Evolutionary conservation across 2,888 invertebrate genomes (phyloP), one percentile per base, ranked within the genome.

Genomic region (Prenolepis imparis): DNA sequence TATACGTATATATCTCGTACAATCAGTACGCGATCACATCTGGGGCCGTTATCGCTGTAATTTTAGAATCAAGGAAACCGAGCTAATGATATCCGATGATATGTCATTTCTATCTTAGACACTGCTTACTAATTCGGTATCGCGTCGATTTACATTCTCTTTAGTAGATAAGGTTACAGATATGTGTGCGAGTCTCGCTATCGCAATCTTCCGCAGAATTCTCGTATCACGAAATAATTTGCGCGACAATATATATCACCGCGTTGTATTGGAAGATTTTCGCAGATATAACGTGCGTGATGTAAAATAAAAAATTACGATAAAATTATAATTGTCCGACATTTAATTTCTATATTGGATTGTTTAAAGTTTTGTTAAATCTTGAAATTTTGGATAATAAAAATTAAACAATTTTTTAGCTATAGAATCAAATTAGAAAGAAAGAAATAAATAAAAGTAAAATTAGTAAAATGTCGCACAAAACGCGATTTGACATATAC

Each of bases 41-140:
- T 48, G 32, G n/a, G 61, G 61, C 67, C 28, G 74, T 80, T 80
- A 84, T 82, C 63, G 41, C 28, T 12, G 66, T 80, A 82, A 82
- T 83, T 77, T 66, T 67, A 80, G 74, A 80, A 82, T 75, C 66
- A 57, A 72, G 72, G 73, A 86, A 82, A 84, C 67, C 39, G 48
- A 52, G 82, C 44, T 75, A 75, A 84, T 70, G 73, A 82, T 82
- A 61, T 74, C 82, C 84, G 39, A 82, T 32, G 63, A 64, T 57
- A 84, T 73, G 75, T 82, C 61, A 74, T 74, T 82, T 63, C 82
- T 74, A 68, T 68, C 73, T 67, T 67, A 73, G 66, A 63, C 67
- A 82, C 73, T 82, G 64, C 55, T 55, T 61, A 57, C 55, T 81
- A 82, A 82, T 84, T 84, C 39, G 41, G 32, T 82, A 55, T 73